phyloP scores from a whole-genome alignment of 2,797 vertebrate genomes.

The Gobio occitaniae region DNA sequence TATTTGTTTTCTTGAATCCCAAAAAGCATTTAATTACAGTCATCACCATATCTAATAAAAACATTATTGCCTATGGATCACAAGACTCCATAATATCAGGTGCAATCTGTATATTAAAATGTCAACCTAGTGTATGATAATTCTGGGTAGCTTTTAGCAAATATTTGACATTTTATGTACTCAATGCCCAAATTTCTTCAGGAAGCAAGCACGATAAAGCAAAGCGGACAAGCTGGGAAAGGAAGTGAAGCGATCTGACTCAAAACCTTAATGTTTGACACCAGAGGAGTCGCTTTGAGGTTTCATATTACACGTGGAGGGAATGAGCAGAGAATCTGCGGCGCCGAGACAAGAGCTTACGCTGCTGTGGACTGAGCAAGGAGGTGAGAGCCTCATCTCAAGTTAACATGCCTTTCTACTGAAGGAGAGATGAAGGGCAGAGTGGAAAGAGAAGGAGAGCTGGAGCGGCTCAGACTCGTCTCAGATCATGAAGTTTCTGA shows the following conservation, averaged over 20 bases:
- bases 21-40: slow-evolving; percentile 66
- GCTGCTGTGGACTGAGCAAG: slow-evolving; percentile 50
- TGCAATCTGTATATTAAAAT: slow-evolving; percentile 58
- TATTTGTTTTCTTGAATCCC: slow-evolving; percentile 75
- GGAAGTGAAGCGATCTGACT: not conserved
- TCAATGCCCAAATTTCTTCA: slow-evolving; percentile 59
- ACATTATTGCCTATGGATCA: slow-evolving; percentile 78
- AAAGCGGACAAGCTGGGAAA: slow-evolving; percentile 45
- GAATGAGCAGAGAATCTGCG: slow-evolving; percentile 40
- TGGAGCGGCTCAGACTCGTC: slow-evolving; percentile 72
- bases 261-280: slow-evolving; percentile 11
- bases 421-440: slow-evolving; percentile 64
- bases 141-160: slow-evolving; percentile 59
- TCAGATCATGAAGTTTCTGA: slow-evolving; percentile 89
- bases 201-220: slow-evolving; percentile 65
- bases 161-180: slow-evolving; percentile 55
- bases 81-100: slow-evolving; percentile 63
- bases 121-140: slow-evolving; percentile 54
- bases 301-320: slow-evolving; percentile 20
- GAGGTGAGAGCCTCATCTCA: slow-evolving; percentile 66
- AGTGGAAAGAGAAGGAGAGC: slow-evolving; percentile 53
- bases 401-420: slow-evolving; percentile 68
- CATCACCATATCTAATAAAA: slow-evolving; percentile 71
- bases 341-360: slow-evolving; percentile 59
- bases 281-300: slow-evolving; percentile 44